Conservation (phyloP, 2,797 vertebrate genomes). For the Podarcis lilfordi region DNA sequence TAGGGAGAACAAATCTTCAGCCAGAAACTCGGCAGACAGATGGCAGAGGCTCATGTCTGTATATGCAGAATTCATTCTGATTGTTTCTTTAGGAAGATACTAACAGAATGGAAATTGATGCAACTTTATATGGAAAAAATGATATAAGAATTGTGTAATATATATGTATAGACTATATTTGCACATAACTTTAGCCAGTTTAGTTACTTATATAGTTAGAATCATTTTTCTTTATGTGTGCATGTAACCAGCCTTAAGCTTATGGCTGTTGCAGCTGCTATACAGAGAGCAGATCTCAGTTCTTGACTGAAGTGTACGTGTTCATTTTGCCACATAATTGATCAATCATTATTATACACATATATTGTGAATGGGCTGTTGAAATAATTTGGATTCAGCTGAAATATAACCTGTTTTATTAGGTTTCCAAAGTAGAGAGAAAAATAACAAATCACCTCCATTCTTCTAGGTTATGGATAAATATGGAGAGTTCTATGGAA, state of each 20-base stretch:
- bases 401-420: neutral
- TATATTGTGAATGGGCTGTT: neutral
- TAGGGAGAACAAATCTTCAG: neutral
- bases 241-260: neutral
- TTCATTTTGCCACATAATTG: neutral
- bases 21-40: rapidly evolving
- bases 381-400: neutral
- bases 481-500: slow-evolving; percentile 90
- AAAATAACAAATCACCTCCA: neutral
- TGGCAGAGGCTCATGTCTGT: neutral
- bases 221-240: neutral
- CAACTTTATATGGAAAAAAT: neutral
- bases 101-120: neutral
- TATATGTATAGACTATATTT: neutral
- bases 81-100: neutral
- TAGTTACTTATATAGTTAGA: neutral
- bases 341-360: neutral
- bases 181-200: neutral
- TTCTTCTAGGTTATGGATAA: slow-evolving; percentile 91
- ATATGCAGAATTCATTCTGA: neutral
- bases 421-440: neutral
- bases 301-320: neutral
- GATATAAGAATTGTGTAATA: neutral
- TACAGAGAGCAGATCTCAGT: neutral
- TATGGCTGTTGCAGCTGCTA: neutral